These are phyloP conservation scores for Asteroscopus sphinx DNA, from an alignment of 2,888 invertebrate species.

Conservation along the genomic window DNA sequence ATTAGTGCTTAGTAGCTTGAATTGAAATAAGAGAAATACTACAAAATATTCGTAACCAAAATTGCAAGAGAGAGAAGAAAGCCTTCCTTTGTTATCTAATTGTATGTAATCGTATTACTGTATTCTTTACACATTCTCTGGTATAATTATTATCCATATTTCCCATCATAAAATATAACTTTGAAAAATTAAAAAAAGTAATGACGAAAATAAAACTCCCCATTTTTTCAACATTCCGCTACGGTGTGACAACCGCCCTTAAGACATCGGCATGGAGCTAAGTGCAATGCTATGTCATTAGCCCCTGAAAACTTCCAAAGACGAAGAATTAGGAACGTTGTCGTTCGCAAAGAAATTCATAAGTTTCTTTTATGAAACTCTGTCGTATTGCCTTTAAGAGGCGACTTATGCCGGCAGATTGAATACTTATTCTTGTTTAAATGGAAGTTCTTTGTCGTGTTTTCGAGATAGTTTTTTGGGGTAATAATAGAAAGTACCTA, in stretches of 20 bases:
- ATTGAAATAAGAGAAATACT: no score
- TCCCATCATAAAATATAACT: no score
- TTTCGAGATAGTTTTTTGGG: constrained; percentile 28
- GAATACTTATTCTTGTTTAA: constrained; percentile 53
- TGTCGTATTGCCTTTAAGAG: constrained; percentile 42
- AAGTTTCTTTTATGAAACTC: constrained; percentile 60
- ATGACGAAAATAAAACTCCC: neutral
- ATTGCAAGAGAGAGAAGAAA: no score
- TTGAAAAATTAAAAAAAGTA: no score
- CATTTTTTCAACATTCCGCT: neutral
- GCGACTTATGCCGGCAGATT: constrained; percentile 44
- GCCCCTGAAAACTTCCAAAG: constrained; percentile 61
- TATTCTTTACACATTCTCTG: no score
- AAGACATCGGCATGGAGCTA: constrained; percentile 64
- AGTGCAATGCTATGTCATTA: constrained; percentile 82
- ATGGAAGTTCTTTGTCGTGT: constrained; percentile 49
- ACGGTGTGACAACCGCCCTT: constrained; percentile 53
- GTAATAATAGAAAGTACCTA: constrained; percentile 14
- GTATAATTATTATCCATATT: no score
- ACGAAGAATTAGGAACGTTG: constrained; percentile 55
- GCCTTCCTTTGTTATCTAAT: no score
- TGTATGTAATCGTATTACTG: no score
- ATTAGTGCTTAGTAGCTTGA: no score
- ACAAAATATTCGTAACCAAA: no score
- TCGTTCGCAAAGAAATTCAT: constrained; percentile 63